Base-by-base conservation (phyloP, 53 echinoderm and acorn worm genomes). In the Echinarachnius parma region DNA sequence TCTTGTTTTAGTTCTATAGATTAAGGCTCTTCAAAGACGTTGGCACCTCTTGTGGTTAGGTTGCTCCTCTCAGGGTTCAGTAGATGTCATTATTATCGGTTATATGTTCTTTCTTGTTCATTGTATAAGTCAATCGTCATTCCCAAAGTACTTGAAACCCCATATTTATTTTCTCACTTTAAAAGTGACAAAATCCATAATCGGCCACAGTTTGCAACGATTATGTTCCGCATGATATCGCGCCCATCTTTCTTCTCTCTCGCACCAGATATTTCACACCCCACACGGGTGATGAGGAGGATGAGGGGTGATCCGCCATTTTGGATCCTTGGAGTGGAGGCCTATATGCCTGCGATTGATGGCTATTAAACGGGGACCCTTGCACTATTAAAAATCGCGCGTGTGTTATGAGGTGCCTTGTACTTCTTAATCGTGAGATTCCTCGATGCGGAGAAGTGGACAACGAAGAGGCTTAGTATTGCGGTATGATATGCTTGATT, bases 141-240 rank as follows among this genome's bases (percentile, higher is more conserved):
- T 13, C 69, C 48, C 56, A 72, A 72, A 72, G 74, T 72, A 72
- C 74, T 56, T 72, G 74, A 54, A 72, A 72, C 74, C 74, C 39
- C 74, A 36, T 72, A 35, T 35, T 72, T 72, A 37, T 37, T 72
- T 56, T 57, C 37, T 30, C 57, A 24, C 56, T 35, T 28, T 22
- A 68, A 50, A 72, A 72, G 74, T 72, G 74, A 57, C 74, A 56
- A 57, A 72, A 72, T 37, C 74, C 74, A 72, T 72, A 72, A 72
- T 72, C 55, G 74, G 39, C 39, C 7, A 19, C 13, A 68, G 50
- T 50, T 50, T 49, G 49, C 68, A 47, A 52, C 33, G 29, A 50
- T 34, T 68, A 49, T 68, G 68, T 68, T 52, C 68, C 52, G 49
- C 68, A 33, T 37, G 31, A 68, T 52, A 32, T 39, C 42, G 13